A percentile compares a stretch with the other conserved stretches of the same genome.
Evolutionary conservation across 2,113 vertebrate genomes (phyloP).

Genomic region (Siniperca chuatsi): DNA sequence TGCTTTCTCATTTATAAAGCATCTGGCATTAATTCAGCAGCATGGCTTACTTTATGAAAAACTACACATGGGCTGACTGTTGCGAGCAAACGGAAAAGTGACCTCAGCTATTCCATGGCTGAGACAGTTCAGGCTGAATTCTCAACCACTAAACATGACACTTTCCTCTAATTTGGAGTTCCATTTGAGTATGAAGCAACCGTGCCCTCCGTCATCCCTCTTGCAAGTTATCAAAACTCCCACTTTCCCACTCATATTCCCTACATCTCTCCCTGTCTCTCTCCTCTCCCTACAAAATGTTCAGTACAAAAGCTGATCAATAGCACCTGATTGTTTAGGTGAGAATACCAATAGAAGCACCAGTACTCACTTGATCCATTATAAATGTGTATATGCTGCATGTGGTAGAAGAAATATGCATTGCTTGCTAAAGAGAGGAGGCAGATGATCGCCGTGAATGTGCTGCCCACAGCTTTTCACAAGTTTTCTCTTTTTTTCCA

Average conservation of each 20-base stretch:
- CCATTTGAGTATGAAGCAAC: conserved; percentile 22
- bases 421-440: conserved; percentile 32
- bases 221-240: conserved; percentile 12
- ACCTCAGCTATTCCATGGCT: background rate
- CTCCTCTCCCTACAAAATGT: conserved; percentile 27
- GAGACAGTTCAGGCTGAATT: background rate
- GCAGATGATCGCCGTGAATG: conserved; percentile 21
- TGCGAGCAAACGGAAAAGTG: background rate
- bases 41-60: background rate
- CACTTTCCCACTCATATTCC: background rate
- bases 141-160: conserved; percentile 10
- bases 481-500: conserved; percentile 1
- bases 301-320: conserved; percentile 30
- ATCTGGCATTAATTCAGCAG: background rate
- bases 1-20: background rate
- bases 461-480: conserved; percentile 28
- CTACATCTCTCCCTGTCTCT: conserved; percentile 2
- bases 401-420: conserved; percentile 29
- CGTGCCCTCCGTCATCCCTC: background rate
- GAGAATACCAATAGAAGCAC: conserved; percentile 28
- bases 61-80: background rate
- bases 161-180: conserved; percentile 38
- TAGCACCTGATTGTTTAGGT: conserved; percentile 20
- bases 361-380: conserved; percentile 48
- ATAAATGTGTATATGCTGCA: conserved; percentile 46